Evolutionary conservation across 2,113 vertebrate species (phyloP), one percentile per base, ranked within the genome.

Genomic region (Apaloderma vittatum): DNA sequence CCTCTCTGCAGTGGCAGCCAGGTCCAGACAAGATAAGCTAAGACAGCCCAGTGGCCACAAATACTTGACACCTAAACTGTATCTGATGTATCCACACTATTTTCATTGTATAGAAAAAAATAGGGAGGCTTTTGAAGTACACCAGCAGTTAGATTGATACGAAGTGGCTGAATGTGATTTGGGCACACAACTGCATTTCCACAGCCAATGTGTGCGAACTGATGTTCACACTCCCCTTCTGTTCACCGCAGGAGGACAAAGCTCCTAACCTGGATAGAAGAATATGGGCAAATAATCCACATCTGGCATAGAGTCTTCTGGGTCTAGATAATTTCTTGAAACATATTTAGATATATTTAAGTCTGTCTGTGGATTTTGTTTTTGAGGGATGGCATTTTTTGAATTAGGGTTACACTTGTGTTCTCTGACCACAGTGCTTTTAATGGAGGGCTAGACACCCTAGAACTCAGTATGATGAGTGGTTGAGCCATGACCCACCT

Each of bases 361-460:
- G 32, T 45, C 15, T 74, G 34, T 2, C 11, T 48, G 32, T 24
- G 26, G 29, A 13, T 21, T 51, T 22, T 14, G 52, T 62, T 23
- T 32, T 3, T 3, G 1, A 8, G 9, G 3, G 27, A n/a, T 9
- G 5, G 2, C 52, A 11, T 0, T 43, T 52, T 66, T 82, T 79
- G 32, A n/a, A 5, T 51, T 62, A 40, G 27, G 30, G 12, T 58
- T 75, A 20, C 2, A 2, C 45, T 34, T 43, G 9, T 48, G 23
- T 75, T 85, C 37, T 63, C 37, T 66, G 59, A 22, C 37, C 59
- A 34, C 19, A 5, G 7, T 51, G 48, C 9, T 85, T 74, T 51
- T 78, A 9, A 49, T 68, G 54, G 29, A 85, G 54, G 29, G 34
- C 6, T 61, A 24, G 32, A n/a, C 12, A 66, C 4, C 30, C 51